A percentile compares a stretch with the other conserved stretches of the same genome.
phyloP scores from a whole-genome alignment of 2,888 invertebrate species.

The Argyresthia goedartella region DNA sequence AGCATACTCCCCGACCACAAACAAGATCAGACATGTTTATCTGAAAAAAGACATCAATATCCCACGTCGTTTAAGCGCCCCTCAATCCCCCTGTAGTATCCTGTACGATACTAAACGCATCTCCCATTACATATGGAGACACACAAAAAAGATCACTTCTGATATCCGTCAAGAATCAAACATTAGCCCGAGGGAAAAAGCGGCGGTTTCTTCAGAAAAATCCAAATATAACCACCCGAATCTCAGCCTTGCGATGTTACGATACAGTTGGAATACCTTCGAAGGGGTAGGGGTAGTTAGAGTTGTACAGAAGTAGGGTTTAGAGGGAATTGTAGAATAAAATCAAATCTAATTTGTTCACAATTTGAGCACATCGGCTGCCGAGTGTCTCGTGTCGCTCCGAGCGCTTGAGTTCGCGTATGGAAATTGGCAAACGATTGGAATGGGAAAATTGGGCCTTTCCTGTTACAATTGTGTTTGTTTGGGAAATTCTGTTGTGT shows the following conservation, averaged over 20 bases:
- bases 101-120: slow-evolving; percentile 19
- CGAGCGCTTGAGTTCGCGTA: background rate
- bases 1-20: slow-evolving; percentile 7
- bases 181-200: slow-evolving; percentile 32
- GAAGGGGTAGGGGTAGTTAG: background rate
- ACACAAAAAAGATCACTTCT: slow-evolving; percentile 48
- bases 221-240: background rate
- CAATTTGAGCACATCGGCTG: background rate
- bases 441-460: background rate
- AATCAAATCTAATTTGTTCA: slow-evolving; percentile 2
- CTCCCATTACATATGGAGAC: slow-evolving; percentile 29
- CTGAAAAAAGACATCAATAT: slow-evolving; percentile 59
- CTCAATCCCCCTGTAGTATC: slow-evolving; percentile 14
- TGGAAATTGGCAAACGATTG: background rate
- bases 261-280: background rate
- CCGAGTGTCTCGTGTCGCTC: background rate
- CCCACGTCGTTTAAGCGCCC: slow-evolving; percentile 37
- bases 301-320: no score
- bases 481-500: background rate
- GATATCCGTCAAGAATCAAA: slow-evolving; percentile 64
- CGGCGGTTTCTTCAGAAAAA: slow-evolving; percentile 13
- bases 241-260: background rate
- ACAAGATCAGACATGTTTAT: slow-evolving; percentile 37
- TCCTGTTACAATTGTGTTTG: background rate
- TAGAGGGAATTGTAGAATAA: background rate